Percentiles rank a stretch among this genome's conserved stretches.
phyloP scores from a whole-genome alignment of 2,888 invertebrate species.

The Chirona hameri region DNA sequence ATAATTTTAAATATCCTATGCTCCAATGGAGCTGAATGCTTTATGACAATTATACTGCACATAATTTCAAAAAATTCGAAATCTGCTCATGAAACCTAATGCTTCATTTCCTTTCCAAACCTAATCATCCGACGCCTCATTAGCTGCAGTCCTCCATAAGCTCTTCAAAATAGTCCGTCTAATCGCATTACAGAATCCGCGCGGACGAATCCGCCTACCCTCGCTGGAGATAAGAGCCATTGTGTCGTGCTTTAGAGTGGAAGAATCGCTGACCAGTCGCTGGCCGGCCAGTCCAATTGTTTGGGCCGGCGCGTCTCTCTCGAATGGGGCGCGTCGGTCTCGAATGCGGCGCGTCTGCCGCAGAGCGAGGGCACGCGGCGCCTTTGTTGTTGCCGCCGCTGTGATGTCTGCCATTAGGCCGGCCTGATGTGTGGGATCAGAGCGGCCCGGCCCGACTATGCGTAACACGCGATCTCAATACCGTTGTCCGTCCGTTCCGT shows the following conservation, averaged over 20 bases:
- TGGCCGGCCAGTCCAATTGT: background rate
- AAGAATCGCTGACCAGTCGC: background rate
- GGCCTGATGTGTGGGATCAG: background rate
- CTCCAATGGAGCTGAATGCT: no score
- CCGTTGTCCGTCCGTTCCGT: background rate
- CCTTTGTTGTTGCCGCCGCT: conserved; percentile 11
- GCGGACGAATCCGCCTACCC: background rate
- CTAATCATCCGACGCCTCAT: background rate
- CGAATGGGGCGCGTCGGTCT: background rate
- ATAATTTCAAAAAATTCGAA: background rate
- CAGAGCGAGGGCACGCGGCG: background rate
- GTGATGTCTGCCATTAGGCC: background rate
- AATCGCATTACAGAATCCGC: background rate
- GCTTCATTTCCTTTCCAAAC: background rate
- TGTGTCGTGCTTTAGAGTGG: background rate
- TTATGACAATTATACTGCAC: background rate
- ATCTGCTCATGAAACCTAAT: background rate
- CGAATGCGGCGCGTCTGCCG: no score
- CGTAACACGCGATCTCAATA: background rate
- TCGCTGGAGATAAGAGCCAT: background rate
- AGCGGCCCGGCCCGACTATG: background rate
- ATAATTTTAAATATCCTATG: no score
- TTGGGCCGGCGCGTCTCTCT: background rate
- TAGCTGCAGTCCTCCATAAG: background rate
- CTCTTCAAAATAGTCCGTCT: background rate